A percentile compares a stretch with the other conserved stretches of the same genome.
Conservation (phyloP, 2,113 vertebrate species). For the Strix uralensis region DNA sequence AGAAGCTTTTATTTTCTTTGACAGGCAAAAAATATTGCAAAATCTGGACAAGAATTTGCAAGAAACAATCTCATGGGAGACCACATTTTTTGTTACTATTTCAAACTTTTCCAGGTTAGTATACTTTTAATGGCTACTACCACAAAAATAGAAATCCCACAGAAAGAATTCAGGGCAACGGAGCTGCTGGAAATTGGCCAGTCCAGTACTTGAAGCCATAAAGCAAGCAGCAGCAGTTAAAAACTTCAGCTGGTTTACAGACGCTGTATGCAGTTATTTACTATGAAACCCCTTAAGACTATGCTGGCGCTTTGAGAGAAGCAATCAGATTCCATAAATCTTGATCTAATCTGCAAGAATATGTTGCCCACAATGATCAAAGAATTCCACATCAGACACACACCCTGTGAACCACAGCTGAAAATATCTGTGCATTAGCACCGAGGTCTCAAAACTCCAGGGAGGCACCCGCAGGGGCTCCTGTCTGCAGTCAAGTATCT, state of each 20-base stretch:
- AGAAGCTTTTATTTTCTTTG: background rate
- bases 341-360: slow-evolving; percentile 14
- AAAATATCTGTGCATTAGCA: slow-evolving; percentile 67
- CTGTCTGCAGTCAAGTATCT: background rate
- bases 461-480: background rate
- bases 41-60: slow-evolving; percentile 90
- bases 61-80: slow-evolving; percentile 91
- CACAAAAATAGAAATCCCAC: background rate
- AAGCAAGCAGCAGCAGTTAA: background rate
- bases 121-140: background rate
- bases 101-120: slow-evolving; percentile 93
- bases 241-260: background rate
- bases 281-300: background rate
- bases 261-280: background rate
- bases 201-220: background rate
- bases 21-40: slow-evolving; percentile 89
- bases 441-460: background rate
- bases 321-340: background rate
- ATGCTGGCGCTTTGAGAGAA: background rate
- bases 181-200: background rate
- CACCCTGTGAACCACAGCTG: slow-evolving; percentile 49
- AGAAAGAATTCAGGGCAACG: background rate
- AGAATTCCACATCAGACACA: background rate
- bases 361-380: slow-evolving; percentile 15
- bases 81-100: slow-evolving; percentile 94